phyloP scores from a whole-genome alignment of 2,888 invertebrate species.

The Ametastegia equiseti region DNA sequence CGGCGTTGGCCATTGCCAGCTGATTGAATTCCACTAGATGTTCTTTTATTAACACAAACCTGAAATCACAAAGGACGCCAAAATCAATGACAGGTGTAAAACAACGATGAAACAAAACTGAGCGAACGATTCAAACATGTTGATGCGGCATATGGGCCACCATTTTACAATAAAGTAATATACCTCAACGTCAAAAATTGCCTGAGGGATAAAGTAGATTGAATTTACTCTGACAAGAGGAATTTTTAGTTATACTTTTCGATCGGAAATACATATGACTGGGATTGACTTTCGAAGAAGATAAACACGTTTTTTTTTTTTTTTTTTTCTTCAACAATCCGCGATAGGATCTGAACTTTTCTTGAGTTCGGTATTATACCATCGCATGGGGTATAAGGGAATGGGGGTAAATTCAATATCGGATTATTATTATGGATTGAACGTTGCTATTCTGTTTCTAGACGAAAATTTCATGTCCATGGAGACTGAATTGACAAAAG shows the following conservation, averaged over 20 bases:
- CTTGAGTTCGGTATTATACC: not conserved
- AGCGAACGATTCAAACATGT: not conserved
- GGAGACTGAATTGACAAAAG: not conserved
- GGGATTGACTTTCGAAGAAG: not conserved
- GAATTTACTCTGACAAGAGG: not conserved
- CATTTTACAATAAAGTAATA: not conserved
- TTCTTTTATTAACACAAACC: conserved; percentile 96
- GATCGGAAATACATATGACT: not conserved
- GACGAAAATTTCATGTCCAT: not conserved
- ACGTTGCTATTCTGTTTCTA: not conserved
- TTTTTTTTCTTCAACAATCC: not conserved
- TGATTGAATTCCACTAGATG: conserved; percentile 99
- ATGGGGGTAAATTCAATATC: not conserved
- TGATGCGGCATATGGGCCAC: not conserved
- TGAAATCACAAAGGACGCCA: conserved; percentile 74
- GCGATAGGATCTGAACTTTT: not conserved
- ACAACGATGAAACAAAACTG: not conserved
- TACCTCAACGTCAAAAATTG: not conserved
- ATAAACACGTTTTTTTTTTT: not conserved
- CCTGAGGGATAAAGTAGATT: not conserved
- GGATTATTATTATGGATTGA: not conserved
- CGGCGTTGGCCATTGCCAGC: conserved; percentile 98
- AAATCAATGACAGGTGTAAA: not conserved
- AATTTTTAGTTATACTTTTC: not conserved
- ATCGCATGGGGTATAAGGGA: not conserved